Conservation (phyloP, 2,888 invertebrate genomes). For the Drosophila greeni region DNA sequence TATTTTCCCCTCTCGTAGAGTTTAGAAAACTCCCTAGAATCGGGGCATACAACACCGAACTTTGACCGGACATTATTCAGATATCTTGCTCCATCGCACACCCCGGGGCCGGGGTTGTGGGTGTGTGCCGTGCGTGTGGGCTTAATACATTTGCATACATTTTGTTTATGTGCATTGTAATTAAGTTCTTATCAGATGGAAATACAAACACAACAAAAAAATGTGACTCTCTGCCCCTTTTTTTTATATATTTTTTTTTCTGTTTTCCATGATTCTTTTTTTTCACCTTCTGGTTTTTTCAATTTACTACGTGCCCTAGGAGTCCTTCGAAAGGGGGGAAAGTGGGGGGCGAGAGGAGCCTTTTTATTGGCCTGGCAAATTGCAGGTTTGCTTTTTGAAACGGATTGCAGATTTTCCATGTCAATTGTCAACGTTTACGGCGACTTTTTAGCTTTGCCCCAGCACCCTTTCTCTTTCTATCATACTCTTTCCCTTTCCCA, state of each 20-base stretch:
- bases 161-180: constrained; percentile 67
- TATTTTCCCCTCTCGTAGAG: not conserved
- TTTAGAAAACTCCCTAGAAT: not conserved
- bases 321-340: not conserved
- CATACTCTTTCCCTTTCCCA: not conserved
- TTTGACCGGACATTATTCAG: constrained; percentile 18
- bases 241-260: not conserved
- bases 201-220: constrained; percentile 44
- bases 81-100: constrained; percentile 15
- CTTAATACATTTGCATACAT: constrained; percentile 66
- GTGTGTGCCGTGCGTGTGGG: constrained; percentile 48
- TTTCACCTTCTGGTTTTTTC: not conserved
- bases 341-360: not conserved
- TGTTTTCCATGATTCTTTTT: not conserved
- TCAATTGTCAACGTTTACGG: constrained; percentile 62
- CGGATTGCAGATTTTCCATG: constrained; percentile 56
- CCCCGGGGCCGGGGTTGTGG: too few species aligned
- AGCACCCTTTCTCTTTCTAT: not conserved
- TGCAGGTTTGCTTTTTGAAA: constrained; percentile 43
- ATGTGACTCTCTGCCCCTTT: constrained; percentile 27
- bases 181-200: constrained; percentile 70
- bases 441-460: not conserved
- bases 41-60: not conserved
- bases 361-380: constrained; percentile 48
- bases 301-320: constrained; percentile 3